Evolutionary conservation across 2,888 invertebrate genomes (phyloP), one percentile per base, ranked within the genome.

Genomic region (Rhagonycha fulva): DNA sequence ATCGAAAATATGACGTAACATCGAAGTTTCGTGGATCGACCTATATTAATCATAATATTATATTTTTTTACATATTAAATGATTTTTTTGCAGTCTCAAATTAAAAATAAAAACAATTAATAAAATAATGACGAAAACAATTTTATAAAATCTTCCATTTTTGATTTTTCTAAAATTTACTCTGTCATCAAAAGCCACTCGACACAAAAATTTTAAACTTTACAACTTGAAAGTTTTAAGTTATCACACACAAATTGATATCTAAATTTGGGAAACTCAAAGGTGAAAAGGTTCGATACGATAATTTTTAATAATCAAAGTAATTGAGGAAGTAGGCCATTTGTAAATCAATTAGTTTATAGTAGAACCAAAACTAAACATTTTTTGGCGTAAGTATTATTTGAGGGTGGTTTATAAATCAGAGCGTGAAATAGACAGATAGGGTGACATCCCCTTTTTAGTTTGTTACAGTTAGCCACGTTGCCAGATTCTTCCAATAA

Each of bases 381-480:
- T 19, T 72, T 75, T 69, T 68, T 70, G 28, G 69, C 30, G 47
- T 47, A 19, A 19, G 1, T 19, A 19, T 19, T 19, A 62, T 70
- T 47, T 30, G 61, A 70, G 79, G 77, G 79, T 77, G 74, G 74
- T 79, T 77, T 75, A 71, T 77, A 79, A 76, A 77, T 79, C 77
- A 70, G 66, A 71, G 79, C 77, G 76, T 79, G 77, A 79, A 79
- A 79, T 77, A 77, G 76, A 76, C 79, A 74, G 75, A 73, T 76
- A 73, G 78, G 75, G 74, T 69, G 76, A 78, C 78, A 69, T 75
- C 77, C 77, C 75, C 77, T 72, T 14, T 28, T 72, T 68, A 68
- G 28, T 14, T 70, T 30, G 11, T 23, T 28, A 26, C 28, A 62
- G 14, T 26, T 63, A 30, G 67, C 70, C 71, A 62, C 19, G 72